Percentiles rank a stretch among this genome's conserved stretches.
phyloP scores from a whole-genome alignment of 2,113 vertebrate species.

The Grantiella picta region DNA sequence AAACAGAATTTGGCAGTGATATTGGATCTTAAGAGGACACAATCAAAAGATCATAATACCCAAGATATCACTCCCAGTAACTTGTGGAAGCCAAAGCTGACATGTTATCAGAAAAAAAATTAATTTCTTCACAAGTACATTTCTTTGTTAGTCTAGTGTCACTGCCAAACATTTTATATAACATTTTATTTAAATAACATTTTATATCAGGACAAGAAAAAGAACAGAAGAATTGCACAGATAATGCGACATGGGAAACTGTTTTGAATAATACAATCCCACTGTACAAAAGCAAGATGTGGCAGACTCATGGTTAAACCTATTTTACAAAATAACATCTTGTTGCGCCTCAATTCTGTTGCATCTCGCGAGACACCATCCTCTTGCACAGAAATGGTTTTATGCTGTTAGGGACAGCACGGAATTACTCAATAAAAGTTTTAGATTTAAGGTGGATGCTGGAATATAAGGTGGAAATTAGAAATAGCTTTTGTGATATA shows the following conservation, averaged over 20 bases:
- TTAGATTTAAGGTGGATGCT: not conserved
- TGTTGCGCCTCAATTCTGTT: not conserved
- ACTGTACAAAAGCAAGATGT: not conserved
- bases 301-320: not conserved
- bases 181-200: not conserved
- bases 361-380: not conserved
- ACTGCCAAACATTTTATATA: not conserved
- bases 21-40: not conserved
- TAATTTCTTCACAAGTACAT: not conserved
- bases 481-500: not conserved
- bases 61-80: not conserved
- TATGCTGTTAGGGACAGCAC: not conserved
- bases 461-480: not conserved
- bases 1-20: not conserved
- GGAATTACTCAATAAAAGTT: not conserved
- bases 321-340: not conserved
- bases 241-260: not conserved
- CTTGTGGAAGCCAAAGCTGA: not conserved
- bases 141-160: not conserved
- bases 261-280: not conserved
- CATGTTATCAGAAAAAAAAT: not conserved
- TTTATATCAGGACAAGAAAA: not conserved
- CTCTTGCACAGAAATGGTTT: not conserved
- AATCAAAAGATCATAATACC: not conserved
- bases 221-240: not conserved